Evolutionary conservation across 2,797 vertebrate genomes (phyloP), one percentile per base, ranked within the genome.

Genomic region (Hozukius guyotensis): DNA sequence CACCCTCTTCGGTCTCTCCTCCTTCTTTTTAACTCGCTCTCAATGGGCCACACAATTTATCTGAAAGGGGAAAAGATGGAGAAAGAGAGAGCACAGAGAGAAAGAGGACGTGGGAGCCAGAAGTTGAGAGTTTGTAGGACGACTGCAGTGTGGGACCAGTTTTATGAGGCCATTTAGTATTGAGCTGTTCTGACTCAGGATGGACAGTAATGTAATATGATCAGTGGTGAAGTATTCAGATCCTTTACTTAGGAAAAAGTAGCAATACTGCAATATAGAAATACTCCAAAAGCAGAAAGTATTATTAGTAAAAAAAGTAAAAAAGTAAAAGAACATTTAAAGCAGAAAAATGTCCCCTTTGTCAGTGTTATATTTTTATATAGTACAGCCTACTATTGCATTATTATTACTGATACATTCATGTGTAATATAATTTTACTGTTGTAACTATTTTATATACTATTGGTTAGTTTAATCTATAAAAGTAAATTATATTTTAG

Each of bases 1-100:
- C 79, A 25, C 36, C 73, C 78, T 69, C 72, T 83, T 74, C 34
- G 24, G 52, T 60, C 71, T 66, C 80, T 65, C 49, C 59, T 83
- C 65, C 57, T 78, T 80, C 72, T 67, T 83, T 83, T 68, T 79
- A 77, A 78, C 70, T 69, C 4, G 32, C 67, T 76, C 76, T 89
- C 84, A 88, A 80, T 78, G 83, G 75, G 77, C 81, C 75, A 72
- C 75, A 89, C 77, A 82, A 85, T 84, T 74, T 22, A 67, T 85
- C 65, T 88, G 70, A 88, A 85, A 85, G 81, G 81, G 63, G 59
- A 72, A 81, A 76, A 82, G 73, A 82, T 16, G 72, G 70, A 60
- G 81, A 75, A 74, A 86, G 61, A 60, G 73, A 36, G 66, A 13
- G 27, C 27, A 46, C 16, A 18, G 78, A 72, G 68, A 60, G 60